phyloP scores from a whole-genome alignment of 2,888 invertebrate species.

The Homarus gammarus region DNA sequence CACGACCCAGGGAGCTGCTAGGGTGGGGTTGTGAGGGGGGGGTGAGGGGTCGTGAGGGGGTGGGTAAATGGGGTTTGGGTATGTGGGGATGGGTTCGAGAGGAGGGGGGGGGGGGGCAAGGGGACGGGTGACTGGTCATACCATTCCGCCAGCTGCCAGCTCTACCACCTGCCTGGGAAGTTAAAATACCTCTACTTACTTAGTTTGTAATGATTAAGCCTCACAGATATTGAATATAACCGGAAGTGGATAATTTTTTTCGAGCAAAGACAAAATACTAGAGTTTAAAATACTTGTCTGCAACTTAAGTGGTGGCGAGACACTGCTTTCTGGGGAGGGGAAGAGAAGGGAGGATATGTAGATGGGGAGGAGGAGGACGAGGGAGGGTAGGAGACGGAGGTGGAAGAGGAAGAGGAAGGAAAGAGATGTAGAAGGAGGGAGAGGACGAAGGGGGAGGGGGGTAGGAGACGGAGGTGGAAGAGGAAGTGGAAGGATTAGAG shows the following conservation, averaged over 20 bases:
- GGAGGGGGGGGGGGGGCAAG: not conserved
- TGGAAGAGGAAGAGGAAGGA: not conserved
- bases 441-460: not conserved
- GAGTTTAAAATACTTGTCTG: not conserved
- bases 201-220: not conserved
- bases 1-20: not conserved
- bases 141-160: not conserved
- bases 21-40: not conserved
- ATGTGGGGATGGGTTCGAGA: not conserved
- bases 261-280: not conserved
- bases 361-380: not conserved
- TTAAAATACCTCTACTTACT: not conserved
- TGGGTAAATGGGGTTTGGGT: too few relatives aligned
- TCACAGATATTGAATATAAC: not conserved
- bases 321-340: not conserved
- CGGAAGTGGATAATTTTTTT: not conserved
- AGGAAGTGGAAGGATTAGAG: not conserved
- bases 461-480: not conserved
- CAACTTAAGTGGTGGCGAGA: not conserved
- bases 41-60: not conserved
- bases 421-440: not conserved
- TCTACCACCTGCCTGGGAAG: not conserved
- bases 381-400: not conserved
- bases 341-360: not conserved
- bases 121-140: not conserved